Evolutionary conservation across 2,888 invertebrate species (phyloP), one percentile per base, ranked within the genome.

Genomic region (Netelia fuscicornis): DNA sequence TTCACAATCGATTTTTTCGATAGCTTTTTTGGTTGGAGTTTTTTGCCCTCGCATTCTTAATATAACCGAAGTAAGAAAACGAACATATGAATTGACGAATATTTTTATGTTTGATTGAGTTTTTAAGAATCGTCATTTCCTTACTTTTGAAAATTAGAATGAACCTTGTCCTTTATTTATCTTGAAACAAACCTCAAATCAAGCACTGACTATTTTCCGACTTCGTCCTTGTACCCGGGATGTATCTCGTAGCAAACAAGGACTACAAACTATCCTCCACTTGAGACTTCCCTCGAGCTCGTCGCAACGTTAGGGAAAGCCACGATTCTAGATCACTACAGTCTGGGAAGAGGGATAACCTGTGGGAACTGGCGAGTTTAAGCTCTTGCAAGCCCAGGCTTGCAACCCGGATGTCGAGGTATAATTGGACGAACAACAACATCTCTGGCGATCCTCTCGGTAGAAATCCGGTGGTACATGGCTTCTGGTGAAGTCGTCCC

Each of bases 381-480:
- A 80, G 82, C 82, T 80, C 76, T 80, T 72, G 79, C 72, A 70
- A 62, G 64, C 54, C 44, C 17, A 83, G 85, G 80, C 80, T 83
- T 83, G 85, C 48, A 13, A 37, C 76, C 76, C 67, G 67, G 72
- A 80, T 82, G 79, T 25, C 76, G 79, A 62, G 76, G 72, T 76
- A 83, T 83, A 83, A 85, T 85, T 85, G 82, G 82, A 82, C 82
- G 82, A 85, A 82, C 85, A 85, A 80, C 81, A 81, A 78, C 67
- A 76, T 82, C 48, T 65, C 71, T 60, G 71, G 42, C 65, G 71
- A 79, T 76, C 65, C 78, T 65, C 70, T 70, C 25, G 48, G 58
- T 58, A 60, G 17, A 75, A 80, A 70, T 68, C 75, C 60, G n/a
- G 67, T n/a, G 76, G 64, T 79, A 67, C 44, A 54, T 76, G 54